Evolutionary conservation across 2,888 invertebrate genomes (phyloP), one percentile per base, ranked within the genome.

Genomic region (Scaptomyza flava): DNA sequence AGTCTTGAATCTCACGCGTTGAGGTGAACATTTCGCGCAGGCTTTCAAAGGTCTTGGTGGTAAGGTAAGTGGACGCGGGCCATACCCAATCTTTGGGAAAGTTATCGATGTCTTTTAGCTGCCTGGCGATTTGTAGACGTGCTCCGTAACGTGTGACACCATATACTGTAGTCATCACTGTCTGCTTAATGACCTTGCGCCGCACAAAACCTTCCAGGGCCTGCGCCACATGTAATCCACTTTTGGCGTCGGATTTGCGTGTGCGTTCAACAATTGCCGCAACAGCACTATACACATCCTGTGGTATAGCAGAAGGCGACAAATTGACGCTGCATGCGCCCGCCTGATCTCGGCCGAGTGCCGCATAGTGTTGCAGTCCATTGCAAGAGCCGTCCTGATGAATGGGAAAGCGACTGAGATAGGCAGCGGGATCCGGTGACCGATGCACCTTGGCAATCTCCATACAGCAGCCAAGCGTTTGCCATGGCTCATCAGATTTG

Each of bases 341-440:
- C 2, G 95, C 94, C 74, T 94, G 92, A 93, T 99, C 99, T 1
- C 99, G 94, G n/a, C 99, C 99, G 30, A 99, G 93, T 4, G 99
- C 99, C 3, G 99, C 99, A 92, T 99, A 99, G 93, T 99, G 99
- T 91, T 99, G 99, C 72, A 99, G 93, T 0, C 99, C 99, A 93
- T 99, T 99, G 90, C 99, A 99, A 62, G 99, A 99, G 1, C 99
- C 99, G 92, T 99, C 99, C 93, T 99, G 99, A 92, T 99, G 99
- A 54, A 99, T 94, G 14, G 99, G 99, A 91, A 98, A 96, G 78
- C 95, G 95, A 86, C 96, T 96, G 79, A 95, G 77, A 90, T 94
- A 96, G 76, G 94, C 93, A 92, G 91, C 94, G 0, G 95, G 95
- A 89, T 96, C 93, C 0, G 93, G 93, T 17, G 94, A 95, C 36